phyloP scores from a whole-genome alignment of 2,113 vertebrate genomes.

The Puntigrus tetrazona region DNA sequence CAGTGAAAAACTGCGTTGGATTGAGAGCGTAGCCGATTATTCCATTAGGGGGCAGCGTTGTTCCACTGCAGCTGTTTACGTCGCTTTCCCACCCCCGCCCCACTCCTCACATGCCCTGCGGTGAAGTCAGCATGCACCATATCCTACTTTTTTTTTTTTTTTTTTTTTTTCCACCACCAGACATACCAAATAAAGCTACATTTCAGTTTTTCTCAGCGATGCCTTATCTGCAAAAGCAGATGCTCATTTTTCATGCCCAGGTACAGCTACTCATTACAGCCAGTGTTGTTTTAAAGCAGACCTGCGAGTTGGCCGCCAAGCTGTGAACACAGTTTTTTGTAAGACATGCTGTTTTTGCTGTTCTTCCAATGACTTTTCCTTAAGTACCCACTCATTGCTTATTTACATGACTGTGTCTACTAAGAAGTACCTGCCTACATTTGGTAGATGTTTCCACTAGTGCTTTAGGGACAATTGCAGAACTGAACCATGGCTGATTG shows the following conservation, averaged over 20 bases:
- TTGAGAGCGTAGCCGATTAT: background rate
- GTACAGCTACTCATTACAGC: conserved; percentile 42
- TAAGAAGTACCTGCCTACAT: conserved; percentile 18
- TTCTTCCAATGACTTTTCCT: background rate
- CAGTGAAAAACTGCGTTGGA: background rate
- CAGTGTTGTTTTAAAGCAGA: conserved; percentile 42
- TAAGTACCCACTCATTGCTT: conserved; percentile 14
- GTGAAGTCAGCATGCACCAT: conserved; percentile 27
- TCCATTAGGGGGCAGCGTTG: conserved; percentile 68
- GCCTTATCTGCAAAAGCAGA: conserved; percentile 44
- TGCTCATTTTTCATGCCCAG: conserved; percentile 37
- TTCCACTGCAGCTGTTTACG: conserved; percentile 45
- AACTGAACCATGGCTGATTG: background rate
- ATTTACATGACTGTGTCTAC: conserved; percentile 15
- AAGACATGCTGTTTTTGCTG: conserved; percentile 15
- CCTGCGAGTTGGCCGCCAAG: background rate
- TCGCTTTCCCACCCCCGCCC: background rate
- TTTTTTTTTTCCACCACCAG: conserved; percentile 18
- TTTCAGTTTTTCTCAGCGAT: conserved; percentile 39
- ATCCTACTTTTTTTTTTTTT: background rate
- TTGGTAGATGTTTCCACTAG: conserved; percentile 52
- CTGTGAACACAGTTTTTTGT: conserved; percentile 2
- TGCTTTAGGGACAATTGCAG: conserved; percentile 16
- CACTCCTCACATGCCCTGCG: background rate
- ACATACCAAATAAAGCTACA: conserved; percentile 42